Percentiles rank a stretch among this genome's conserved stretches.
Conservation (phyloP, 2,797 vertebrate genomes). For the Acomys russatus region DNA sequence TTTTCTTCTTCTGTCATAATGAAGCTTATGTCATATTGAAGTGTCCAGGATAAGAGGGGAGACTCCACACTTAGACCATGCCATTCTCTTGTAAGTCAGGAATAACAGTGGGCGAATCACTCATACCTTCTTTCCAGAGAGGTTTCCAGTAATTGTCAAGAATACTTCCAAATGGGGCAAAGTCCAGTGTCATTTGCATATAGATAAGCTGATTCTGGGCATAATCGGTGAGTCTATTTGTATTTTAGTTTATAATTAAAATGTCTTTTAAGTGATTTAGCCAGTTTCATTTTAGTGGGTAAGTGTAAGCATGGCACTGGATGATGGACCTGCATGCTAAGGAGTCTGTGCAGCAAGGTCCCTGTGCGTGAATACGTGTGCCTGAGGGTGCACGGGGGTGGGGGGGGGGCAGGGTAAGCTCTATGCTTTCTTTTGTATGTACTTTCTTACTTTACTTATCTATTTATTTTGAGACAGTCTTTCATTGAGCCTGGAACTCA, state of each 20-base stretch:
- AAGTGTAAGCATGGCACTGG: background rate
- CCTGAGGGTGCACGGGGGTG: no score
- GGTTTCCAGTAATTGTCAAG: background rate
- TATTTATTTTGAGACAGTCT: background rate
- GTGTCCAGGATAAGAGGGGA: background rate
- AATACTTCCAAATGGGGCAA: background rate
- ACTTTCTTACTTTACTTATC: background rate
- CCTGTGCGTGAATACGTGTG: background rate
- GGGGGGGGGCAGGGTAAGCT: background rate
- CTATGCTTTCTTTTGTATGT: background rate
- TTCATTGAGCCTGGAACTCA: background rate
- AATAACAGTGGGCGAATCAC: background rate
- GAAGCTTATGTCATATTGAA: background rate
- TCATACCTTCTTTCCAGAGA: background rate
- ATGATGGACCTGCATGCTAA: background rate
- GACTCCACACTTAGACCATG: background rate
- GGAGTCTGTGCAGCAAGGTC: background rate
- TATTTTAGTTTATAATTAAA: slow-evolving; percentile 60
- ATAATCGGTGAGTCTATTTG: background rate
- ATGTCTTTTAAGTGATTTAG: slow-evolving; percentile 29
- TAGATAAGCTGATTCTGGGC: background rate
- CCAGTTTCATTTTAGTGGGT: background rate
- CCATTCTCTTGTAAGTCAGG: background rate
- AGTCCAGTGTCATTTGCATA: background rate
- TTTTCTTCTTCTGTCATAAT: background rate